These are phyloP conservation scores for Phocides pigmalion DNA, from an alignment of 1,140 invertebrate species.

Conservation along the genomic window DNA sequence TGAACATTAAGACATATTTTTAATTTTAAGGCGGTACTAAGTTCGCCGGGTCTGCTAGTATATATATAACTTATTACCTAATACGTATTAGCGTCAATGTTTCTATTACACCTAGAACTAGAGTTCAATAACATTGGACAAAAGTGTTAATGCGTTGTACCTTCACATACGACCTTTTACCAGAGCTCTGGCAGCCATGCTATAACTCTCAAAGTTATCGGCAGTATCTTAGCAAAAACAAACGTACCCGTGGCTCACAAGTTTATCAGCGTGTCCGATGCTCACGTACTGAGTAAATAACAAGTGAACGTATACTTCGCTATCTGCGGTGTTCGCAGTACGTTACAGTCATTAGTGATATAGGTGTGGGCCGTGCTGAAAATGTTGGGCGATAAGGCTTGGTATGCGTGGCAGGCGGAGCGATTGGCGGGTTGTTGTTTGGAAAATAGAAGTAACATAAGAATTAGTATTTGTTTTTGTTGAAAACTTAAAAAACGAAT, in stretches of 20 bases:
- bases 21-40: no score
- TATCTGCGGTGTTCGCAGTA: constrained; percentile 37
- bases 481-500: no score
- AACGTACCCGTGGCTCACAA: not conserved
- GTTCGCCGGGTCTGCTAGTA: no score
- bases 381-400: constrained; percentile 44
- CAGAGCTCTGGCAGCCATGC: not conserved
- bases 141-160: no score
- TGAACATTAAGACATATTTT: no score
- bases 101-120: no score
- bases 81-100: no score
- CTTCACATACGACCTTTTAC: not conserved
- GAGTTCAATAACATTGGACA: no score
- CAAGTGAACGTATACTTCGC: constrained; percentile 29
- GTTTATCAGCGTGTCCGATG: constrained; percentile 10
- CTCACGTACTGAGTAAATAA: constrained; percentile 30
- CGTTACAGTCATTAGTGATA: constrained; percentile 55
- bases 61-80: no score
- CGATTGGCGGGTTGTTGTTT: constrained; percentile 20
- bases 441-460: no score
- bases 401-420: constrained; percentile 25
- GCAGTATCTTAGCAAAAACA: constrained; percentile 26
- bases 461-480: no score
- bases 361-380: constrained; percentile 51
- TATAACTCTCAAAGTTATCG: not conserved